Evolutionary conservation across 2,797 vertebrate genomes (phyloP).

Genomic region (Sus cebifrons): DNA sequence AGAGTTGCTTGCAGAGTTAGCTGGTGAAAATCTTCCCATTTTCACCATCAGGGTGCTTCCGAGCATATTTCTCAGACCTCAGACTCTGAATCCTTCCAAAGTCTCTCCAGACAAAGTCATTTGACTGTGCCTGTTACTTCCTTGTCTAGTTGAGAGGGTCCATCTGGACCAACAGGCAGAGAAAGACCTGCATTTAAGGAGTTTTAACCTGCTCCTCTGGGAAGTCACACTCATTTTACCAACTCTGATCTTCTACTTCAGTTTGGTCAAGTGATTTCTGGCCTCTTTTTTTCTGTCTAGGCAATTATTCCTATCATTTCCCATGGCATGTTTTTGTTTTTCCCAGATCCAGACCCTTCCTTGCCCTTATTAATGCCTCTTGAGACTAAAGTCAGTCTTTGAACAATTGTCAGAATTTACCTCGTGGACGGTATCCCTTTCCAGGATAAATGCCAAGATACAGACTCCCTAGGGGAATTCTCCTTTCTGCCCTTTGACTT

Average conservation of each 20-base stretch:
- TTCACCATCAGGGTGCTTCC: background rate
- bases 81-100: background rate
- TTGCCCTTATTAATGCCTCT: slow-evolving; percentile 7
- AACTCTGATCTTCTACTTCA: background rate
- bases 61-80: background rate
- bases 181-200: background rate
- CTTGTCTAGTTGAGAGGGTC: background rate
- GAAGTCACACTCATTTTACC: background rate
- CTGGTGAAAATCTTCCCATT: slow-evolving; percentile 15
- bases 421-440: background rate
- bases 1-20: background rate
- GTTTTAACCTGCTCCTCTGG: background rate
- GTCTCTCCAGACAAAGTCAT: background rate
- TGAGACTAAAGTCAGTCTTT: background rate
- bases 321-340: background rate
- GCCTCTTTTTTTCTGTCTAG: background rate
- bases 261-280: background rate
- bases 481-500: background rate
- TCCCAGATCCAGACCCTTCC: background rate
- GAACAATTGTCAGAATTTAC: background rate
- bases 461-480: background rate
- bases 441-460: background rate
- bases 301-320: background rate
- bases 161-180: background rate
- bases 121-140: background rate